Evolutionary conservation across 2,113 vertebrate species (phyloP), one percentile per base, ranked within the genome.

Genomic region (Himantopus leucocephalus): DNA sequence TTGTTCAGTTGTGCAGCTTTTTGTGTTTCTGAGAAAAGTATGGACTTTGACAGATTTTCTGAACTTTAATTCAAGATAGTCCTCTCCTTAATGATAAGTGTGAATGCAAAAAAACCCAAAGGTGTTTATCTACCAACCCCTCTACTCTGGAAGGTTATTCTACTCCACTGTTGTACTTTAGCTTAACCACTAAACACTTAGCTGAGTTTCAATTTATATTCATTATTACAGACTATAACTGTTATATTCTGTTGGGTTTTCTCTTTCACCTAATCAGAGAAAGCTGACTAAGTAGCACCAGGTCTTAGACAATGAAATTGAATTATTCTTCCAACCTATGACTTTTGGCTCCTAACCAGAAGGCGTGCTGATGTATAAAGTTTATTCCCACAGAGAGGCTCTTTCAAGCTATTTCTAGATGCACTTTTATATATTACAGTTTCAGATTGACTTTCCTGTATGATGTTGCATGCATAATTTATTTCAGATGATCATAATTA

Each of bases 241-340:
- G 4, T 67, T 71, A 5, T 60, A 55, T 78, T 91, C 47, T 72
- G 7, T 55, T 60, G 62, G 23, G 29, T 63, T 84, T 92, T 93
- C 53, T 90, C 35, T 95, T 86, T 87, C 41, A 91, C 27, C 39
- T 91, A 67, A 82, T 90, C 81, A 79, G 35, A 66, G 58, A 81
- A 94, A 96, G 23, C 35, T 94, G 85, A 78, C 26, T 80, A 90
- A 89, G 52, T 90, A 92, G 16, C 37, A 75, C 12, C 17, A 66
- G 39, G 72, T 79, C 52, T 75, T 81, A 85, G 60, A 59, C 37
- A 85, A 86, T 30, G 39, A 95, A 81, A 86, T 52, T 64, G 66
- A 92, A 82, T 89, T 78, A 64, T 94, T 96, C 52, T 95, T 91
- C 60, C 62, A 91, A 41, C 34, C 37, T 64, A 52, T 85, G 53